Evolutionary conservation across 2,888 invertebrate genomes (phyloP).

Genomic region (Troilus luridus): DNA sequence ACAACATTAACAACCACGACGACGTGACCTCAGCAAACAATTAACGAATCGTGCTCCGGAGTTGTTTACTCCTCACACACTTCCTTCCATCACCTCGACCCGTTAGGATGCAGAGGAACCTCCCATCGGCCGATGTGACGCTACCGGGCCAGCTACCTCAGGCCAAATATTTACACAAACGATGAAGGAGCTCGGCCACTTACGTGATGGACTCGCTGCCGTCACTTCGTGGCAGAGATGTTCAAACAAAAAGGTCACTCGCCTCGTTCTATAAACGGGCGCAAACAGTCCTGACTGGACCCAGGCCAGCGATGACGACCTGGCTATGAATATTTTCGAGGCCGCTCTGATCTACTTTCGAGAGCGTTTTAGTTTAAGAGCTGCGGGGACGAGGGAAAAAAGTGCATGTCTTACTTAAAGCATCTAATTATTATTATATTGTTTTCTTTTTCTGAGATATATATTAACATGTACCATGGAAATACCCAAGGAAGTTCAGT

Average conservation of each 20-base stretch:
- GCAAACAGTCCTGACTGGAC: constrained; percentile 35
- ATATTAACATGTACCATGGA: too few relatives aligned
- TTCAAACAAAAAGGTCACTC: constrained; percentile 25
- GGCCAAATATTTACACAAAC: background rate
- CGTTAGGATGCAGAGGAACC: background rate
- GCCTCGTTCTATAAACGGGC: background rate
- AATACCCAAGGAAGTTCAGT: too few relatives aligned
- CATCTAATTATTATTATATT: background rate
- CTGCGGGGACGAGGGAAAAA: background rate
- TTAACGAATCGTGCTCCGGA: background rate
- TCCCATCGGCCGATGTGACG: background rate
- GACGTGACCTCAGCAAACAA: constrained; percentile 13
- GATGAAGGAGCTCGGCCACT: background rate
- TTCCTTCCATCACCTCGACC: background rate
- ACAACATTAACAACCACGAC: background rate
- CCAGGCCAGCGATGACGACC: background rate
- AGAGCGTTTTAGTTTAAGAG: background rate
- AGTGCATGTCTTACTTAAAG: background rate
- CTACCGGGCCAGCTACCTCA: background rate
- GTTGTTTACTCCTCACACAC: background rate
- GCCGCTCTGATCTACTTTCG: background rate
- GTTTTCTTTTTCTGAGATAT: too few relatives aligned
- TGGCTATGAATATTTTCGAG: constrained; percentile 8
- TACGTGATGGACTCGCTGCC: background rate
- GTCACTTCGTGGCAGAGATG: background rate